These are phyloP conservation scores for Hirtodrosophila histrioides DNA, from an alignment of 2,888 invertebrate genomes.

Conservation along the genomic window DNA sequence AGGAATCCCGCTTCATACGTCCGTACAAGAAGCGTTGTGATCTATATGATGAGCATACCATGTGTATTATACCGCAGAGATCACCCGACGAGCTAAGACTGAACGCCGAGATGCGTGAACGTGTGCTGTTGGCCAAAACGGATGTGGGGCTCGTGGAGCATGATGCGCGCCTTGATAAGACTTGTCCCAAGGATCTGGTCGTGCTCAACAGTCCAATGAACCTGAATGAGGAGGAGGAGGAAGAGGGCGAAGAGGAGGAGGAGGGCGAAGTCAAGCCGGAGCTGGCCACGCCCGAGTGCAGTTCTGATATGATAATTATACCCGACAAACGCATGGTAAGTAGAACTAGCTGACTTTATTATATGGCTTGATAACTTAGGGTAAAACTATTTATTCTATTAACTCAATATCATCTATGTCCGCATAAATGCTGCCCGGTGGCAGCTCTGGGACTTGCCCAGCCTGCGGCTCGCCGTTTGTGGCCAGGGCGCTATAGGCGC, in stretches of 20 bases:
- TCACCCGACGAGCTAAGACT: constrained; percentile 61
- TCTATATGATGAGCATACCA: constrained; percentile 60
- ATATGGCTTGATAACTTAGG: constrained; percentile 16
- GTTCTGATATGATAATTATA: constrained; percentile 65
- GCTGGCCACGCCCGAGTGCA: constrained; percentile 74
- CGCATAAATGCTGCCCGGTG: constrained; percentile 68
- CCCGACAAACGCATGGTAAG: constrained; percentile 80
- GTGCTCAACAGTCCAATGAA: constrained; percentile 71
- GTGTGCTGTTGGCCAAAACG: constrained; percentile 47
- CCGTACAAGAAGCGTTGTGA: constrained; percentile 63
- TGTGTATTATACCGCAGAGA: constrained; percentile 74
- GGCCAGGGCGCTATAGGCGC: constrained; percentile 72
- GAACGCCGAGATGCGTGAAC: constrained; percentile 73
- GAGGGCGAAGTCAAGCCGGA: constrained; percentile 65
- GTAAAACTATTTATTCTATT: constrained; percentile 64
- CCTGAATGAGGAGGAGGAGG: constrained; percentile 50
- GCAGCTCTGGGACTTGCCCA: constrained; percentile 38
- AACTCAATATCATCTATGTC: constrained; percentile 82
- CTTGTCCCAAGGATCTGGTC: constrained; percentile 63
- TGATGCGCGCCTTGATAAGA: constrained; percentile 50
- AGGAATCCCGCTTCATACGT: constrained; percentile 70
- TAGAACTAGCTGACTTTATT: constrained; percentile 46
- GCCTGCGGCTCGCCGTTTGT: constrained; percentile 25
- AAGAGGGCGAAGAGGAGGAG: constrained; percentile 36
- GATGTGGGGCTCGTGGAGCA: constrained; percentile 61